These are phyloP conservation scores for Parauchenoglanis ngamensis DNA, from an alignment of 2,797 vertebrate genomes.

Conservation along the genomic window DNA sequence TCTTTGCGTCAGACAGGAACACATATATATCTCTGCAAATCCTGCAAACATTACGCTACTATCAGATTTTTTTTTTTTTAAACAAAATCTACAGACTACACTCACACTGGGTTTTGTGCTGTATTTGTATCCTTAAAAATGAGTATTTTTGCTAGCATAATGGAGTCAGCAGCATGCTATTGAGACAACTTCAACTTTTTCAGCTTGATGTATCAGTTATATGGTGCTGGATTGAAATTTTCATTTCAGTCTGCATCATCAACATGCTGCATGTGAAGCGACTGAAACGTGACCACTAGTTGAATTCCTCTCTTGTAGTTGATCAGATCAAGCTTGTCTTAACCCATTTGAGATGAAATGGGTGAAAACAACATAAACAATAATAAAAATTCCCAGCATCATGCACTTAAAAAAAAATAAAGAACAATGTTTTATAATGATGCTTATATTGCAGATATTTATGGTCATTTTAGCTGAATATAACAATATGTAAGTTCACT, in stretches of 20 bases:
- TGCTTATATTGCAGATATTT: neutral
- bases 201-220: neutral
- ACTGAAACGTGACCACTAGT: neutral
- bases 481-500: no score
- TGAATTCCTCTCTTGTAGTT: neutral
- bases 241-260: neutral
- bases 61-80: neutral
- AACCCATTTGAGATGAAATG: neutral
- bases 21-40: slow-evolving; percentile 50
- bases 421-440: neutral
- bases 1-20: slow-evolving; percentile 1
- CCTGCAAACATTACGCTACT: neutral
- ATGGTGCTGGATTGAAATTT: neutral
- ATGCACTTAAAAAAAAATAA: neutral
- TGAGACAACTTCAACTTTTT: slow-evolving; percentile 24
- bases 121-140: slow-evolving; percentile 65
- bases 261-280: neutral
- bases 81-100: slow-evolving; percentile 43
- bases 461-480: neutral
- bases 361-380: neutral
- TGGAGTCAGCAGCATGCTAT: slow-evolving; percentile 60
- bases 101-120: slow-evolving; percentile 51
- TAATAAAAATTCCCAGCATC: neutral
- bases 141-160: slow-evolving; percentile 59
- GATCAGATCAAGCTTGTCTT: neutral